Evolutionary conservation across 2,797 vertebrate species (phyloP).

Genomic region (Paguma larvata): DNA sequence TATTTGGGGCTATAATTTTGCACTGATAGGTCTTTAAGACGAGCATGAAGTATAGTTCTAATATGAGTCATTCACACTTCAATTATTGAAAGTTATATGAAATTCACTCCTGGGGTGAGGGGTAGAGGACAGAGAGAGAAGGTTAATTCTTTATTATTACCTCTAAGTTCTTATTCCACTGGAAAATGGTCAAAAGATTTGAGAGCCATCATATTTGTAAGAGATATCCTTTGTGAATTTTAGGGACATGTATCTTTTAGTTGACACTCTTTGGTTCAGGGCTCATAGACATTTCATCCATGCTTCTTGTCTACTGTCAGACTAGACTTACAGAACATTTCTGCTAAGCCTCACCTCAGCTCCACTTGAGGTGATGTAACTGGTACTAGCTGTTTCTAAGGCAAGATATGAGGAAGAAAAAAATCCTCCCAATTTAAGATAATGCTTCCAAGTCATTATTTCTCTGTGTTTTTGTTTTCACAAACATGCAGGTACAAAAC

Average conservation of each 20-base stretch:
- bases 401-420: slow-evolving; percentile 5
- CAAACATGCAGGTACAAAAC: background rate
- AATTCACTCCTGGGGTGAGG: slow-evolving; percentile 8
- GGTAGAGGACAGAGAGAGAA: background rate
- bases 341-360: background rate
- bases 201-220: background rate
- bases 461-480: slow-evolving; percentile 27
- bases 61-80: background rate
- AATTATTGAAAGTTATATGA: slow-evolving; percentile 37
- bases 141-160: slow-evolving; percentile 16
- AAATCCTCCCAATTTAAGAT: background rate
- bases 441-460: background rate
- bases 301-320: slow-evolving; percentile 14
- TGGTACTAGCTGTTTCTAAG: slow-evolving; percentile 33
- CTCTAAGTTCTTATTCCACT: background rate
- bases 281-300: background rate
- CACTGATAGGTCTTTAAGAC: slow-evolving; percentile 15
- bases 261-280: background rate
- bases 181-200: slow-evolving; percentile 8
- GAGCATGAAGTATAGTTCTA: slow-evolving; percentile 2
- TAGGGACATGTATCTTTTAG: background rate
- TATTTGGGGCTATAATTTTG: background rate
- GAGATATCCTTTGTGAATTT: background rate
- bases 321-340: background rate
- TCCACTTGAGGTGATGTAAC: background rate